Conservation (phyloP, 2,113 vertebrate genomes). For the Panthera leo region DNA sequence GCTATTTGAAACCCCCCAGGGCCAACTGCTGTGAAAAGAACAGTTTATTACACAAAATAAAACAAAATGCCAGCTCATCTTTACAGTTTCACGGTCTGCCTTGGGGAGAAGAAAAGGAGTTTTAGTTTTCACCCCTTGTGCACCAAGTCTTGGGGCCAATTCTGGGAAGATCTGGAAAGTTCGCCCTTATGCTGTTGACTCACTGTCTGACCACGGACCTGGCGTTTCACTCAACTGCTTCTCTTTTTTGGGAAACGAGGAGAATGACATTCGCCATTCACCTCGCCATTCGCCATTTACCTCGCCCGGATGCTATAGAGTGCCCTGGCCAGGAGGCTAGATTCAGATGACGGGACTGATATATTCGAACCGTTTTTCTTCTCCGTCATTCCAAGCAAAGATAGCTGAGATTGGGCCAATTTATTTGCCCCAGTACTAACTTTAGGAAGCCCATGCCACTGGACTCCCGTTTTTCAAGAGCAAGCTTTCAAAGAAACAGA, state of each 20-base stretch:
- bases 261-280: neutral
- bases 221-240: neutral
- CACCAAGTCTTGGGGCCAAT: neutral
- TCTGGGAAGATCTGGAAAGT: constrained; percentile 40
- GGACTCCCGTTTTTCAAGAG: neutral
- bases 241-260: neutral
- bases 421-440: neutral
- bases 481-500: constrained; percentile 22
- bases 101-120: constrained; percentile 59
- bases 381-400: constrained; percentile 7
- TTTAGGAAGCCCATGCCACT: neutral
- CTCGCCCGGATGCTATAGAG: neutral
- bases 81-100: constrained; percentile 69
- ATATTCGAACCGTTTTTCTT: neutral
- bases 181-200: constrained; percentile 12
- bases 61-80: constrained; percentile 75
- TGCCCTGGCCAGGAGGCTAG: neutral
- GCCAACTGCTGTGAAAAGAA: constrained; percentile 70
- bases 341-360: neutral
- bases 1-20: constrained; percentile 70
- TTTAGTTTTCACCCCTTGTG: constrained; percentile 57
- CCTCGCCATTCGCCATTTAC: neutral
- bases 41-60: constrained; percentile 78
- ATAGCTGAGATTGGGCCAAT: neutral
- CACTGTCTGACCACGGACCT: neutral